Conservation (phyloP, 2,888 invertebrate species). For the Oxytorus armatus region DNA sequence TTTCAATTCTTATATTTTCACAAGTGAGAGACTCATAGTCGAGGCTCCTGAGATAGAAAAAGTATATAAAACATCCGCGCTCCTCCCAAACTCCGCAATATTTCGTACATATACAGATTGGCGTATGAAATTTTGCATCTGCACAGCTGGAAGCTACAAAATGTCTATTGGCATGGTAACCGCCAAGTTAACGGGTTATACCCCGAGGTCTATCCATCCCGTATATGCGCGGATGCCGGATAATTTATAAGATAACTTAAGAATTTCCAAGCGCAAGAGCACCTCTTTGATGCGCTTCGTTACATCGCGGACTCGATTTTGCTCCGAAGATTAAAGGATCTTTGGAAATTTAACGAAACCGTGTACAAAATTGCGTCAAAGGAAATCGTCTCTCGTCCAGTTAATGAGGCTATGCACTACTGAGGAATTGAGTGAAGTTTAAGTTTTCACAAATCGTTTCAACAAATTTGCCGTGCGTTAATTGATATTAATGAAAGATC, state of each 20-base stretch:
- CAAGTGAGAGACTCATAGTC: too few relatives aligned
- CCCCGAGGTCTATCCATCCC: conserved; percentile 54
- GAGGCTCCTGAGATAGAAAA: too few relatives aligned
- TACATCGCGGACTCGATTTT: conserved; percentile 14
- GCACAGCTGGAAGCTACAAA: conserved; percentile 44
- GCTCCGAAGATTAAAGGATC: conserved; percentile 26
- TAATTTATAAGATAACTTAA: conserved; percentile 56
- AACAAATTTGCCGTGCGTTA: too few relatives aligned
- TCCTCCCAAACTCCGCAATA: too few relatives aligned
- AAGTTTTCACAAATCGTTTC: too few relatives aligned
- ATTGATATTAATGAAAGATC: too few relatives aligned
- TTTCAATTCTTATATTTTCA: too few relatives aligned
- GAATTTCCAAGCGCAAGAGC: conserved; percentile 52
- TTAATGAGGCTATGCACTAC: too few relatives aligned
- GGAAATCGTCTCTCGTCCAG: not conserved
- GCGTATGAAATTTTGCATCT: too few relatives aligned
- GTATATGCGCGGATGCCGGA: conserved; percentile 38
- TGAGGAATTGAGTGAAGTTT: too few relatives aligned
- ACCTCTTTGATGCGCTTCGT: not conserved
- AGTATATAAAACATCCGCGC: too few relatives aligned
- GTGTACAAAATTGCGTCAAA: not conserved
- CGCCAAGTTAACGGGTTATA: conserved; percentile 57
- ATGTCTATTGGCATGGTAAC: conserved; percentile 66
- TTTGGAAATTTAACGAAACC: conserved; percentile 25
- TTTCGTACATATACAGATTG: too few relatives aligned